These are phyloP conservation scores for Tipula lateralis DNA, from an alignment of 2,888 invertebrate genomes.

Conservation along the genomic window DNA sequence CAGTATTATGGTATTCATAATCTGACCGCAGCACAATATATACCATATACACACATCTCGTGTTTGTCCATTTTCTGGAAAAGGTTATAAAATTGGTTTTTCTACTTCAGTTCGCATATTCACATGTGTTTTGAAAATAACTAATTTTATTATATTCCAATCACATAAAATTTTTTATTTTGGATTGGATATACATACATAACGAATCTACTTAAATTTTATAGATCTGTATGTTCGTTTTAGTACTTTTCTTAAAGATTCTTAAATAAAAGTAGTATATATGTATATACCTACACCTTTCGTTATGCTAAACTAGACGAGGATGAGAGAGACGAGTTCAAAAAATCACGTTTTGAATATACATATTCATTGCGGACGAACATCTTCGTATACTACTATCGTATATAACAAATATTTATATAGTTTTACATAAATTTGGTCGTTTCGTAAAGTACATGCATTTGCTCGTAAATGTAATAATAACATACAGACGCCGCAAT, in stretches of 20 bases:
- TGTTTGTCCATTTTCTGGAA: too few species aligned
- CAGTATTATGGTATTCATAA: too few species aligned
- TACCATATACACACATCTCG: too few species aligned
- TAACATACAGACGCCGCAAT: not conserved
- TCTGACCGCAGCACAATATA: too few species aligned
- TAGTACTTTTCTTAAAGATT: not conserved
- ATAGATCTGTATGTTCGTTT: not conserved
- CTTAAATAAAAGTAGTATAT: not conserved
- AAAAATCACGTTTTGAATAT: not conserved
- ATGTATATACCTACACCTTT: not conserved
- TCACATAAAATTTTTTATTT: constrained; percentile 4
- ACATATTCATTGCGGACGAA: constrained; percentile 24
- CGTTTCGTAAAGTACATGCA: not conserved
- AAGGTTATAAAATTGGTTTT: not conserved
- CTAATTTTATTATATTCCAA: constrained; percentile 11
- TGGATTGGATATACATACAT: not conserved
- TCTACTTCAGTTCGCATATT: not conserved
- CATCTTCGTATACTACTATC: not conserved
- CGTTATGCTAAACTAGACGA: not conserved
- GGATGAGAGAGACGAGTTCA: not conserved
- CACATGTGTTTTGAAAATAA: not conserved
- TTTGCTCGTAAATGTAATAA: not conserved
- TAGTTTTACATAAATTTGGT: not conserved
- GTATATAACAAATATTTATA: not conserved
- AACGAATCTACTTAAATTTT: constrained; percentile 7